A percentile compares a stretch with the other conserved stretches of the same genome.
Evolutionary conservation across 64 coral and sea anemone genomes (phyloP).

Genomic region (Catalaphyllia jardinei): DNA sequence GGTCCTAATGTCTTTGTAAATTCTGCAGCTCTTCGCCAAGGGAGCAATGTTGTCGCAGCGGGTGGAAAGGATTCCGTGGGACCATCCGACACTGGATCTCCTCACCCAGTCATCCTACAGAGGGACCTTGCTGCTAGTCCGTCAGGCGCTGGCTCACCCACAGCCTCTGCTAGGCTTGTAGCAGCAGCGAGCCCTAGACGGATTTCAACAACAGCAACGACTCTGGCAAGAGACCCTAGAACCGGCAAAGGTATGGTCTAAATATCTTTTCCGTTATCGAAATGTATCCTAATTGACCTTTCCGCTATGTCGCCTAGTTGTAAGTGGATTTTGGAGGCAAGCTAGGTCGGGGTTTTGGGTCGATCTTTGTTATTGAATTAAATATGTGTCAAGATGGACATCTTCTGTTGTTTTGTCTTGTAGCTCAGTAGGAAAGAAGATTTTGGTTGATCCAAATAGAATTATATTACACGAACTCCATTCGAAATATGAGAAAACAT

Average conservation of each 20-base stretch:
- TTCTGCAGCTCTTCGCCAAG: slow-evolving; percentile 82
- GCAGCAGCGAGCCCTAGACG: slow-evolving; percentile 79
- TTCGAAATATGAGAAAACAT: too few relatives aligned
- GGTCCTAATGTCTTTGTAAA: background rate
- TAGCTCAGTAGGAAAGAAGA: too few relatives aligned
- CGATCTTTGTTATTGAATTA: too few relatives aligned
- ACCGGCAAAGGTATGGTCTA: slow-evolving; percentile 87
- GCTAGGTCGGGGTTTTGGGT: too few relatives aligned
- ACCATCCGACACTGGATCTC: slow-evolving; percentile 24
- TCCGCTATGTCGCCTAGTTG: too few relatives aligned
- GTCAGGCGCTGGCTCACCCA: slow-evolving; percentile 39
- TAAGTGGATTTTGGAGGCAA: too few relatives aligned
- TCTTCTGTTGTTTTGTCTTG: too few relatives aligned
- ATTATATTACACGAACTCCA: too few relatives aligned
- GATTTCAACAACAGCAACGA: slow-evolving; percentile 50
- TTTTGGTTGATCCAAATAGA: too few relatives aligned
- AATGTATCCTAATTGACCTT: background rate
- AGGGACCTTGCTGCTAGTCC: slow-evolving; percentile 43
- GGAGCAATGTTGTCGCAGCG: background rate
- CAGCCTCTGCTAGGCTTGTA: slow-evolving; percentile 14
- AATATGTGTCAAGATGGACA: too few relatives aligned
- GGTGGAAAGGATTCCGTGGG: slow-evolving; percentile 45
- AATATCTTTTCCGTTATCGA: background rate
- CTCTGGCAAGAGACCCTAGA: slow-evolving; percentile 81
- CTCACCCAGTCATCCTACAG: slow-evolving; percentile 57